Evolutionary conservation across 2,113 vertebrate species (phyloP).

Genomic region (Prionailurus bengalensis): DNA sequence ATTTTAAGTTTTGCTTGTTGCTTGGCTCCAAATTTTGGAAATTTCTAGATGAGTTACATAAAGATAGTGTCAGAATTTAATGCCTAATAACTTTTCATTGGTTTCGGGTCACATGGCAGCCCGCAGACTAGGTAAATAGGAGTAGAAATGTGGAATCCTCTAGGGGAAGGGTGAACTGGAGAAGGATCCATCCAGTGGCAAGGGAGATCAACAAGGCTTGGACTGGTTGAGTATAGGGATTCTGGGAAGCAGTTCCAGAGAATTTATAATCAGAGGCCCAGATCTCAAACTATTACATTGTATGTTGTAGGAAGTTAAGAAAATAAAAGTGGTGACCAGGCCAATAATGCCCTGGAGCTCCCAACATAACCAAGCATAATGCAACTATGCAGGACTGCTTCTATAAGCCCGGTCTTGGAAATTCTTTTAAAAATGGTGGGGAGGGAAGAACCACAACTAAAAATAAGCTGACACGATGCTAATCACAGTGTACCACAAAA

Average conservation of each 20-base stretch:
- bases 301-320: constrained; percentile 19
- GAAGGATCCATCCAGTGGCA: background rate
- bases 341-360: background rate
- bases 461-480: background rate
- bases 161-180: background rate
- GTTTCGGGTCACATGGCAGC: background rate
- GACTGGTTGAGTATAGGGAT: background rate
- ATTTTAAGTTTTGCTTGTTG: constrained; percentile 50
- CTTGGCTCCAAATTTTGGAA: constrained; percentile 27
- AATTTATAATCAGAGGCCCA: constrained; percentile 8
- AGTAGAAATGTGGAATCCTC: background rate
- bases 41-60: background rate
- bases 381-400: background rate
- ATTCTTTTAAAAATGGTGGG: background rate
- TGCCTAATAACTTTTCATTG: background rate
- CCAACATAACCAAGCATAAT: background rate
- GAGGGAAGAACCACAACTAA: background rate
- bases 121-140: background rate
- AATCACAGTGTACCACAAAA: background rate
- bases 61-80: constrained; percentile 25
- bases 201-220: background rate
- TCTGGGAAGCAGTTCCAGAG: background rate
- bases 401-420: background rate
- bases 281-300: background rate
- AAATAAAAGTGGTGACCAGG: background rate